phyloP scores from a whole-genome alignment of 2,797 vertebrate species.

The Sebastes minor region DNA sequence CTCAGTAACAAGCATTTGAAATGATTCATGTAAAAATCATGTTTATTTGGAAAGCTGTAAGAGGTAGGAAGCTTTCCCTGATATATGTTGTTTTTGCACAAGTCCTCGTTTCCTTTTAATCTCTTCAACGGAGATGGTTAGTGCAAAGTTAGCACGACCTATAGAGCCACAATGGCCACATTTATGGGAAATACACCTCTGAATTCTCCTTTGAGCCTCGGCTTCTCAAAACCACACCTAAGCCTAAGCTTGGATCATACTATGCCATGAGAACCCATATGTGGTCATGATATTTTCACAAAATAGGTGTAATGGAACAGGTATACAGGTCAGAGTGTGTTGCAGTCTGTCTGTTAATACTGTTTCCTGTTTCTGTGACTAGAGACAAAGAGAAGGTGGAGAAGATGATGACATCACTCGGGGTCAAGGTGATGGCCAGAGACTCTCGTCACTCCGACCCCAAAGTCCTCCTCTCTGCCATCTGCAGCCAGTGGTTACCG shows the following conservation, averaged over 20 bases:
- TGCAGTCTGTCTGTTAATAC: accelerated
- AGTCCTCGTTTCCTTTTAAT: not conserved
- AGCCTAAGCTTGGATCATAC: not conserved
- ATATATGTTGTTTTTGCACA: not conserved
- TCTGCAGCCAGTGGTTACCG: conserved; percentile 96
- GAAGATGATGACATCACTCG: conserved; percentile 91
- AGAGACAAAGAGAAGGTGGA: conserved; percentile 96
- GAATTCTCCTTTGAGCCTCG: not conserved
- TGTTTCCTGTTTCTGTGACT: not conserved
- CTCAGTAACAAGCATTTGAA: not conserved
- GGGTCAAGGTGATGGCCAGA: conserved; percentile 86
- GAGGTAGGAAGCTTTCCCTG: not conserved
- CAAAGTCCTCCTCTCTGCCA: conserved; percentile 92
- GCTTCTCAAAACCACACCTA: not conserved
- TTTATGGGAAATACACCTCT: not conserved
- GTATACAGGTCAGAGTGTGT: not conserved
- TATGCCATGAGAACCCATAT: not conserved
- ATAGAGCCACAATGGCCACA: not conserved
- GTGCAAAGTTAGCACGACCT: not conserved
- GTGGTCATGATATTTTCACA: not conserved
- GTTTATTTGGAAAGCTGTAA: too few species aligned
- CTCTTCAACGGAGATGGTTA: not conserved
- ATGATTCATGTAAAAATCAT: not conserved
- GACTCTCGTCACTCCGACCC: conserved; percentile 92
- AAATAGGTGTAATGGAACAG: not conserved